Evolutionary conservation across 2,113 vertebrate genomes (phyloP).

Genomic region (Oryzias celebensis): DNA sequence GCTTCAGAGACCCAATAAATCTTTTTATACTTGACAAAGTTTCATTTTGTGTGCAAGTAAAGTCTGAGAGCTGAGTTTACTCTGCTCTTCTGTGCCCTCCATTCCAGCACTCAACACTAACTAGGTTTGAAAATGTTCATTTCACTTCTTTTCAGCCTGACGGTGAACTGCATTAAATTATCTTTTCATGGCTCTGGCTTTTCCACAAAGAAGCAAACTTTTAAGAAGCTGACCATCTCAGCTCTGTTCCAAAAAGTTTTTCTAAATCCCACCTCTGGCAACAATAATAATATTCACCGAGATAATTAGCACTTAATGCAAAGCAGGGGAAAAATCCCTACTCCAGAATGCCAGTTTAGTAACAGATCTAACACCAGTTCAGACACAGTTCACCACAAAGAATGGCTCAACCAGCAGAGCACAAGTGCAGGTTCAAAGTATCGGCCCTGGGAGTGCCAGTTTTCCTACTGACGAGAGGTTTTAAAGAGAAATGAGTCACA

Average conservation of each 20-base stretch:
- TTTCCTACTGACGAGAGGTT: constrained; percentile 33
- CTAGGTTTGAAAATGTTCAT: not conserved
- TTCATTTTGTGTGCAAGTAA: constrained; percentile 10
- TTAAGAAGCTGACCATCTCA: too few relatives aligned
- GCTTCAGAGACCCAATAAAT: constrained; percentile 9
- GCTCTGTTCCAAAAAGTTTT: too few relatives aligned
- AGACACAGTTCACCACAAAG: constrained; percentile 14
- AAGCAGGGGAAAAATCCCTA: not conserved
- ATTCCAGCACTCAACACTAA: not conserved
- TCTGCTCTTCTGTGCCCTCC: constrained; percentile 1
- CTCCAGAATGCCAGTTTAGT: constrained; percentile 8
- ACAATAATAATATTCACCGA: not conserved
- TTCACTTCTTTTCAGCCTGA: too few relatives aligned
- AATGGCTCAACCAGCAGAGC: constrained; percentile 10
- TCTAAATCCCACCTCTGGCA: too few relatives aligned
- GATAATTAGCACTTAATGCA: constrained; percentile 3
- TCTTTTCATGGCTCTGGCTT: too few relatives aligned
- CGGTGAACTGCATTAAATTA: too few relatives aligned
- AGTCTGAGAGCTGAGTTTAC: constrained; percentile 4
- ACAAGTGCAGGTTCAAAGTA: constrained; percentile 53
- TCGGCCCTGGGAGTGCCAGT: constrained; percentile 35
- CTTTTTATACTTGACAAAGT: constrained; percentile 19
- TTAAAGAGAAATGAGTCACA: constrained; percentile 39
- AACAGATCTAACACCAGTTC: constrained; percentile 41
- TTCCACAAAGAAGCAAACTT: too few relatives aligned